Evolutionary conservation across 2,888 invertebrate species (phyloP).

Genomic region (Callimorpha dominula): DNA sequence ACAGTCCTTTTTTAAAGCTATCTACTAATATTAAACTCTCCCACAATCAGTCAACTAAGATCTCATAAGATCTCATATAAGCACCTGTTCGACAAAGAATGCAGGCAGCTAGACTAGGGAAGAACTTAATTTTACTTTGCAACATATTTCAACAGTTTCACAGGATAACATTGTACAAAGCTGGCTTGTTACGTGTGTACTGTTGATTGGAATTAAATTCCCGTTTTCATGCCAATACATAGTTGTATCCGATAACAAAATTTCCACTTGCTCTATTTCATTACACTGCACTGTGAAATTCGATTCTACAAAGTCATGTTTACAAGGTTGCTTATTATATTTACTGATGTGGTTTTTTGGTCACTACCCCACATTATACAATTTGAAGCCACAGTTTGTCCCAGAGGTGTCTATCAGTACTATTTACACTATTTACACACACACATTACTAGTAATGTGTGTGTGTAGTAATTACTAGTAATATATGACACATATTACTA

Average conservation of each 20-base stretch:
- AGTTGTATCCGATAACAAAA: constrained; percentile 27
- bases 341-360: background rate
- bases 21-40: too few species aligned
- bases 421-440: too few species aligned
- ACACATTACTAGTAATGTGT: too few species aligned
- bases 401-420: too few species aligned
- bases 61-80: background rate
- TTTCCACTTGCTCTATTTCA: constrained; percentile 32
- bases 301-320: background rate
- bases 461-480: too few species aligned
- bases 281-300: constrained; percentile 14
- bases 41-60: too few species aligned
- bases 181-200: constrained; percentile 1
- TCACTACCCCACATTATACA: too few species aligned
- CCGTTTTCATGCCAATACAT: constrained; percentile 26
- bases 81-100: background rate
- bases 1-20: too few species aligned
- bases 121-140: background rate
- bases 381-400: too few species aligned
- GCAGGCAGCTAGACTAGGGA: background rate
- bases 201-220: constrained; percentile 22
- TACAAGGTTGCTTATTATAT: background rate
- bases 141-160: constrained; percentile 1
- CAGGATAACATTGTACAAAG: background rate
- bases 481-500: too few species aligned